These are phyloP conservation scores for Lontra canadensis DNA, from an alignment of 2,113 vertebrate species.

Conservation along the genomic window DNA sequence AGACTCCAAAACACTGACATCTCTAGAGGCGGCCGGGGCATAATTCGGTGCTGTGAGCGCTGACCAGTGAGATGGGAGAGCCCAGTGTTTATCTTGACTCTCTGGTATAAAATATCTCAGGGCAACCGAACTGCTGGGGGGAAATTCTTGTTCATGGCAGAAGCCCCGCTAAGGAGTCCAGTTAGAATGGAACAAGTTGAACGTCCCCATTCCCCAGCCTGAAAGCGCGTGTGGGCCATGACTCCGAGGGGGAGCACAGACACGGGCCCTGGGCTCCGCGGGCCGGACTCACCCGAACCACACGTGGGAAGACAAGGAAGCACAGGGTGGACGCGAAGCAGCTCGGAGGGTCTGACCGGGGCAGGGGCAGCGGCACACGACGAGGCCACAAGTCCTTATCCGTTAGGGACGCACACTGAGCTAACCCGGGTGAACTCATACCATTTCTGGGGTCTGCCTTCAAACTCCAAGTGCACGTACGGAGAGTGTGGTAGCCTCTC, in stretches of 20 bases:
- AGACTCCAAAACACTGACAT: not conserved
- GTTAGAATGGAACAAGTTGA: not conserved
- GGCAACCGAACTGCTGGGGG: not conserved
- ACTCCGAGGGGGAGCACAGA: not conserved
- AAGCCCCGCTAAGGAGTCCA: not conserved
- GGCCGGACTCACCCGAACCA: not conserved
- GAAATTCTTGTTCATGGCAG: not conserved
- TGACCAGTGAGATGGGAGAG: not conserved
- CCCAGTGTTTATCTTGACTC: not conserved
- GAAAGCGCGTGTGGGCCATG: not conserved
- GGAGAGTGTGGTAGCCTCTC: not conserved
- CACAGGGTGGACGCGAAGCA: not conserved
- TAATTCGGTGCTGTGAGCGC: not conserved
- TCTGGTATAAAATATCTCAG: not conserved
- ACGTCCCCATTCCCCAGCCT: not conserved
- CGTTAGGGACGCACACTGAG: not conserved
- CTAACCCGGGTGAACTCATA: not conserved
- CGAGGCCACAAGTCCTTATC: not conserved
- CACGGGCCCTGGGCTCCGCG: not conserved
- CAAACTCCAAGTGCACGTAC: not conserved
- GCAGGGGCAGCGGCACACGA: not conserved
- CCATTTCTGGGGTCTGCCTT: not conserved
- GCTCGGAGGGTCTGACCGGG: not conserved
- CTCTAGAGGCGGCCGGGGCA: not conserved
- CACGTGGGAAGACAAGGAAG: not conserved